Base-by-base conservation (phyloP, 2,888 invertebrate species). In the Hemithea aestivaria region DNA sequence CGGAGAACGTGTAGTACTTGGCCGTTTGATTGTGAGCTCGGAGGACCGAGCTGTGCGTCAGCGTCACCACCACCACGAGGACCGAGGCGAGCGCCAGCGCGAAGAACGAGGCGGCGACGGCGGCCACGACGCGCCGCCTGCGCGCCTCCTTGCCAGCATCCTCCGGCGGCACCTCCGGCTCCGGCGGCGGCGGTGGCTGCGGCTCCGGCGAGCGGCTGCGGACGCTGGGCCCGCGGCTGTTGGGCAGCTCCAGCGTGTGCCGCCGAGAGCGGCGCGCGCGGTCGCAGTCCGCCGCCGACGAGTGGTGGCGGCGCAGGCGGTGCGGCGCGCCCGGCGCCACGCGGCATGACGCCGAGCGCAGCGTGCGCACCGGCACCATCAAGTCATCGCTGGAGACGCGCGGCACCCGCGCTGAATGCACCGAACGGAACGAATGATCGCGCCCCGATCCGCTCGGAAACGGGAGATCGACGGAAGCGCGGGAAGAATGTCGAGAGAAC, bases 51-150 rank as follows among this genome's bases (percentile, higher is more conserved):
- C 91, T 90, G 82, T 91, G 92, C 28, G 92, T 94, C 69, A 94
- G 88, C 37, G 94, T 94, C 62, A 94, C 90, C 66, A 94, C 90
- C 67, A 94, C 93, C 62, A 92, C 92, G 63, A 93, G 90, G 49
- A 94, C 90, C 60, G 93, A 91, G 42, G 93, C 91, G 61, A 91
- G 88, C 54, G 92, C 90, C 61, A 94, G 88, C 71, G 93, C 92
- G 74, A 92, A 81, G 80, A 93, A 93, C 21, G 92, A 92, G 21
- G 90, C 92, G 51, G 93, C 89, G 42, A 94, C 90, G 58, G 92
- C 90, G 61, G 91, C 91, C 32, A 92, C 92, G 54, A 93, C 91
- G 53, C 90, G 90, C 41, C 91, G 90, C 47, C 93, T 88, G 45
- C 92, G 89, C 30, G 91, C 90, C 58, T 91, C 91, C 62, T 91